Evolutionary conservation across 2,113 vertebrate genomes (phyloP), one percentile per base, ranked within the genome.

Genomic region (Python bivittatus): DNA sequence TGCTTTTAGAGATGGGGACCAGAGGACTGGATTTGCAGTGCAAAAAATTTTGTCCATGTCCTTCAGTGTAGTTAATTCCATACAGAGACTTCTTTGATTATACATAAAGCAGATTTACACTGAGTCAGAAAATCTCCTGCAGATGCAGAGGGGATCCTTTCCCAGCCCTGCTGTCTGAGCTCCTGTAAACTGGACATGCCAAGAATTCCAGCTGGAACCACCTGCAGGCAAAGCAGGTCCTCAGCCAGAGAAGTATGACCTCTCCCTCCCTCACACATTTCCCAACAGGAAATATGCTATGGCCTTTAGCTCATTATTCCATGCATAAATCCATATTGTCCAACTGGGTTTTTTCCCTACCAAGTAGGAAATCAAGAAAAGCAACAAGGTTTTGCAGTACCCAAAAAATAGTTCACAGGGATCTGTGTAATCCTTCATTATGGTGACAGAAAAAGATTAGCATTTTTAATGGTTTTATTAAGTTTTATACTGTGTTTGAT

Each of bases 401-500:
- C 72, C 13, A 17, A 86, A 56, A 5, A 93, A 88, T 23, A 33
- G 4, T 68, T 89, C 64, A 60, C 33, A 12, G 33, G 44, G 10
- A 38, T 54, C 13, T 56, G 7, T 5, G 54, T 93, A 87, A 61
- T 86, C 90, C 90, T 91, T 15, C 93, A 93, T 94, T n/a, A 1
- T 17, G 12, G 25, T 8, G 11, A 7, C 17, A 91, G 60, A 29
- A 91, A 87, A 89, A 38, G 6, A 6, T 79, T 79, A 79, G 17
- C 68, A 79, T 7, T 79, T 79, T 38, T 20, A 38, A 38, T 38
- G 13, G 68, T 72, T 33, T 13, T 72, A 20, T 72, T 38, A 13
- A 20, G n/a, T 38, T 72, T 72, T 38, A 48, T 48, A 48, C 48
- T 48, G 48, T 48, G 48, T 48, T 48, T 48, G 48, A 48, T 48